These are phyloP conservation scores for Erannis defoliaria DNA, from an alignment of 2,888 invertebrate genomes.

Conservation along the genomic window DNA sequence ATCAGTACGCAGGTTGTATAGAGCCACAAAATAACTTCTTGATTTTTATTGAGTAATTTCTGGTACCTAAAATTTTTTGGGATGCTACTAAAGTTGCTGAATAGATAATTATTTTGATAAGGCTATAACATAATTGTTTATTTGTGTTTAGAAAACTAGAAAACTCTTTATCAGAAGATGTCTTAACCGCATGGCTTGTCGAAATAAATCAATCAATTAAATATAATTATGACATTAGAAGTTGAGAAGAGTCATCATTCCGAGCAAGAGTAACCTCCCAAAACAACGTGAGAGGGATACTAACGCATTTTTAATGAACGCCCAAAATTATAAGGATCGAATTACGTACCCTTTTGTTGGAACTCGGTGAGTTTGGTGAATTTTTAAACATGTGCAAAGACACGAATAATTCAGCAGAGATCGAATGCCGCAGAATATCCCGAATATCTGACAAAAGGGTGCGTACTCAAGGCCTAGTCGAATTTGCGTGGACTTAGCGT, in stretches of 20 bases:
- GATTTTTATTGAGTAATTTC: too few species aligned
- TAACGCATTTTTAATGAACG: conserved; percentile 37
- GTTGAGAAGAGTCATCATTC: background rate
- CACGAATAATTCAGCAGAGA: conserved; percentile 33
- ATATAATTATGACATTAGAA: background rate
- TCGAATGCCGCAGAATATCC: conserved; percentile 34
- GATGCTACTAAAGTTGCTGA: too few species aligned
- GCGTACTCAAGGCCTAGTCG: conserved; percentile 9
- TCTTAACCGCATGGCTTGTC: too few species aligned
- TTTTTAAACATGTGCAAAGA: conserved; percentile 36
- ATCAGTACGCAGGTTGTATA: too few species aligned
- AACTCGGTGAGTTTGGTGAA: conserved; percentile 20
- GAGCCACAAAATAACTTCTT: too few species aligned
- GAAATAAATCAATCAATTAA: too few species aligned
- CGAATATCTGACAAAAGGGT: conserved; percentile 35
- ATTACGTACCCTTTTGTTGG: conserved; percentile 31
- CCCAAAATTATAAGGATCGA: conserved; percentile 37
- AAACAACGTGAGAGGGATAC: conserved; percentile 2
- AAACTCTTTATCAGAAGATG: too few species aligned
- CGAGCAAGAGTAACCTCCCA: conserved; percentile 1
- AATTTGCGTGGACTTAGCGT: too few species aligned
- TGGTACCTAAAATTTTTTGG: too few species aligned
- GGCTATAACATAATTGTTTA: too few species aligned
- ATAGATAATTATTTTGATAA: too few species aligned
- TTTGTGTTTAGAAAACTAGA: too few species aligned